Evolutionary conservation across 2,888 invertebrate species (phyloP).

Genomic region (Thymelicus acteon): DNA sequence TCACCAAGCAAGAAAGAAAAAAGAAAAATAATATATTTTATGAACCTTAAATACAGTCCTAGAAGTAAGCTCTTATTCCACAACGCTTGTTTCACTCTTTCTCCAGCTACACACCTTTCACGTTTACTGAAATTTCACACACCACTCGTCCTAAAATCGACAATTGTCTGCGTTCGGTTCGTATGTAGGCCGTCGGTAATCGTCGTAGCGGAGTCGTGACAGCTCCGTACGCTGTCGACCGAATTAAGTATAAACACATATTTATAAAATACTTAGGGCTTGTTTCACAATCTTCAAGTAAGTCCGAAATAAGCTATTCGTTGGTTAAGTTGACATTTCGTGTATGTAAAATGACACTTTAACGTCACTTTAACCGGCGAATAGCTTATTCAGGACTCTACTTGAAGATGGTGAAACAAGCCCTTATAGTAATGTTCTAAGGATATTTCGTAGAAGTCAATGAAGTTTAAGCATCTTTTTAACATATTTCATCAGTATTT

Average conservation of each 20-base stretch:
- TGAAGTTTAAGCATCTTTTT: too few relatives aligned
- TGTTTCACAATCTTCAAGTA: too few relatives aligned
- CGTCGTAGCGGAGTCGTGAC: not conserved
- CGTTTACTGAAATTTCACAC: conserved; percentile 7
- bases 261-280: too few relatives aligned
- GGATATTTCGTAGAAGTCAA: not conserved
- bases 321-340: too few relatives aligned
- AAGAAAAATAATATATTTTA: not conserved
- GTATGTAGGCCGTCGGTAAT: conserved; percentile 24
- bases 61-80: not conserved
- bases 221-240: conserved; percentile 1
- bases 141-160: conserved; percentile 19
- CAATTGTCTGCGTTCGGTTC: conserved; percentile 16
- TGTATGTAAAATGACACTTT: too few relatives aligned
- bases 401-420: too few relatives aligned
- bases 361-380: too few relatives aligned
- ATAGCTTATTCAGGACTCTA: too few relatives aligned
- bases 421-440: too few relatives aligned
- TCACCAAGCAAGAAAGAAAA: too few relatives aligned
- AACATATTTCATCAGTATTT: too few relatives aligned
- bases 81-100: not conserved
- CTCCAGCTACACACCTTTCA: not conserved
- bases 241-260: not conserved
- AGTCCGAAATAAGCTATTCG: too few relatives aligned
- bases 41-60: not conserved